Evolutionary conservation across 2,113 vertebrate genomes (phyloP).

Genomic region (Albula glossodonta): DNA sequence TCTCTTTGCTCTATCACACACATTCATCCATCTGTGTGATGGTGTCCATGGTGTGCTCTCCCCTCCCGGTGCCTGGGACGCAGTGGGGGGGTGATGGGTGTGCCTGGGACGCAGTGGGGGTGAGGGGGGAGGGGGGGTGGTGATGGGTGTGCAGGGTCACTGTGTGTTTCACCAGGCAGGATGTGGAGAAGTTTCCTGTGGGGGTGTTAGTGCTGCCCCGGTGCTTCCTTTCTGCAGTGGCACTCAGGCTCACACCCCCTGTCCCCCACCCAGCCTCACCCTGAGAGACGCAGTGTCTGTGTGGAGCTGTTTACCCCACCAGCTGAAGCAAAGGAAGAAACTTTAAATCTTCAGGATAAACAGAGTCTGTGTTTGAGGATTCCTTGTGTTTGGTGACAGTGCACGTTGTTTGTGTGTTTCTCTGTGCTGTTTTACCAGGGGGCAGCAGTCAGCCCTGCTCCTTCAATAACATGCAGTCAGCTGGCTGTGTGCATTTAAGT

Average conservation of each 20-base stretch:
- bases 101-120: not conserved
- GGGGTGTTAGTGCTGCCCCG: not conserved
- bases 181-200: not conserved
- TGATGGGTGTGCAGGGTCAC: not conserved
- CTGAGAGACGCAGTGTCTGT: not conserved
- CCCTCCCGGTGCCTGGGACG: too few species aligned
- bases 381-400: not conserved
- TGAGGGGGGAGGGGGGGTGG: too few species aligned
- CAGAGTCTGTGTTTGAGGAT: not conserved
- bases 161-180: not conserved
- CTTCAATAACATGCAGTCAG: not conserved
- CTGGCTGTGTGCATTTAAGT: not conserved
- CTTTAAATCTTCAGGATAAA: too few species aligned
- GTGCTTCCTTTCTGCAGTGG: too few species aligned
- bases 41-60: too few species aligned
- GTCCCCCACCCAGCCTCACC: not conserved
- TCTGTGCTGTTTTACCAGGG: not conserved
- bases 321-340: not conserved
- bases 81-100: too few species aligned
- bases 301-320: not conserved
- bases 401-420: not conserved
- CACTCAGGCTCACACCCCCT: too few species aligned
- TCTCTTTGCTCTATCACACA: too few species aligned
- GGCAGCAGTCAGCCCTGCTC: not conserved
- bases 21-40: too few species aligned